Evolutionary conservation across 1,140 invertebrate species (phyloP), one percentile per base, ranked within the genome.

Genomic region (Drosophila pandora): DNA sequence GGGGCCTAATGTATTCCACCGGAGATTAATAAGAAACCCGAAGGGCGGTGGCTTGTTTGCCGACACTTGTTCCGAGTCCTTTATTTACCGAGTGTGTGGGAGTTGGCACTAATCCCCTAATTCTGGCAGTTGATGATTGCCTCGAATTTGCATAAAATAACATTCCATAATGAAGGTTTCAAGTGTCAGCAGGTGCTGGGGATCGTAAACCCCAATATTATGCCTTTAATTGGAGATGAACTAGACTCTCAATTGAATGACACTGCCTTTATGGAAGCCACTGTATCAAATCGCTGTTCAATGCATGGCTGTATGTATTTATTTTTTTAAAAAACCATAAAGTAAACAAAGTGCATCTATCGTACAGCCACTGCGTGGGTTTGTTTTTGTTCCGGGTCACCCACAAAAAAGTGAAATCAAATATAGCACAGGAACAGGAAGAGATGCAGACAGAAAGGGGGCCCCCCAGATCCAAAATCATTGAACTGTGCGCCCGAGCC

Each of bases 1-100:
- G 58, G 68, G 70, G 70, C 77, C 78, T 85, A 81, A 85, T 85
- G 70, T 85, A 87, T 85, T 61, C 72, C 67, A 81, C 55, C 55
- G 67, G 52, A 87, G 73, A 85, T 85, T 87, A 85, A 81, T 85
- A 64, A 63, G 78, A 87, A 56, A 64, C 57, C 57, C 58, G 48
- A 50, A 59, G 55, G 75, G 30, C 45, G 25, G 23, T 48, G 53
- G 41, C 41, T 48, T 59, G 41, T 17, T 59, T 41, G 34, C 13
- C 21, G 9, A 43, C 37, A 13, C 2, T 17, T 17, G 17, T 17
- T 17, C 17, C 17, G 17, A 17, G n/a, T 43, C 41, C 41, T 43
- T 43, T 39, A 39, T 57, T 30, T 76, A 37, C 25, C 63, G 39
- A 60, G 13, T 13, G 22, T 49, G 28, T 17, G 45, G 48, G 64